Evolutionary conservation across 2,113 vertebrate genomes (phyloP).

Genomic region (Malurus alboscapulatus): DNA sequence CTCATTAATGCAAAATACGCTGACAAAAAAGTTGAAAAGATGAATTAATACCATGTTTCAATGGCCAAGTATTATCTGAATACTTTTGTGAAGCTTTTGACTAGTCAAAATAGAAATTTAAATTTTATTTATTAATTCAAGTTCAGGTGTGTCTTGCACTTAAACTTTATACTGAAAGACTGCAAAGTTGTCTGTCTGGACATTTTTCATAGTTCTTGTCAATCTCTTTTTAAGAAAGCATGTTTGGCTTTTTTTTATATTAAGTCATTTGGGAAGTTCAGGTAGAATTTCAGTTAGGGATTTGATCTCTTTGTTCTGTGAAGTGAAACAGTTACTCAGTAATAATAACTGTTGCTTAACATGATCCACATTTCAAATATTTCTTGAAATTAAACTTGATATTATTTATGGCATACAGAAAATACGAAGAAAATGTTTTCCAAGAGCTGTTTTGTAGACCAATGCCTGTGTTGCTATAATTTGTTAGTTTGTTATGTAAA

Average conservation of each 20-base stretch:
- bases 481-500: background rate
- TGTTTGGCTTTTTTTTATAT: background rate
- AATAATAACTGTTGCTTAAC: background rate
- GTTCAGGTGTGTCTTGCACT: background rate
- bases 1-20: background rate
- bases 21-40: background rate
- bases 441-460: background rate
- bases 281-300: background rate
- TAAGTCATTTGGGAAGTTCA: background rate
- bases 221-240: background rate
- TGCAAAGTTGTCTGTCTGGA: background rate
- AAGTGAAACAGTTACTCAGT: background rate
- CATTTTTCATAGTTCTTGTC: background rate
- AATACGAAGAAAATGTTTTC: background rate
- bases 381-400: background rate
- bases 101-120: background rate
- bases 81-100: background rate
- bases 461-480: background rate
- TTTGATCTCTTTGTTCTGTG: background rate
- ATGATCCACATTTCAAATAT: background rate
- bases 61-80: background rate
- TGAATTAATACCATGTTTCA: background rate
- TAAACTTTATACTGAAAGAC: background rate
- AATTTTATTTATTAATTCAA: background rate
- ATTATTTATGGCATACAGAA: background rate